phyloP scores from a whole-genome alignment of 2,797 vertebrate genomes.

The Clamator glandarius region DNA sequence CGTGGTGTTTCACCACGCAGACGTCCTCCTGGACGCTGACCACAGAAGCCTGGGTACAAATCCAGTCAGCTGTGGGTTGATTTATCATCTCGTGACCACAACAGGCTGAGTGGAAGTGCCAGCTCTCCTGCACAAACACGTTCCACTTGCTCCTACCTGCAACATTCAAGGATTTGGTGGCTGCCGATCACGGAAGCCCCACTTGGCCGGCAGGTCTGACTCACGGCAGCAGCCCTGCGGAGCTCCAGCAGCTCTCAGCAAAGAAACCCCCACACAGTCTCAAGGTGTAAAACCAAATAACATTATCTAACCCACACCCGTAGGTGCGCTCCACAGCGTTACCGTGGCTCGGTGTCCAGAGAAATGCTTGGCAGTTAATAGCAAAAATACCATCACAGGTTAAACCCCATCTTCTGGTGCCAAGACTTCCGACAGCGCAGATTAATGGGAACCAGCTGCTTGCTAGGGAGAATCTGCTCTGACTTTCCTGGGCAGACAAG shows the following conservation, averaged over 20 bases:
- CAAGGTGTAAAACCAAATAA: background rate
- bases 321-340: fast-evolving
- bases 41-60: background rate
- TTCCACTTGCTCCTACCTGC: background rate
- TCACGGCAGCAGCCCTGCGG: background rate
- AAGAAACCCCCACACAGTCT: background rate
- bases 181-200: background rate
- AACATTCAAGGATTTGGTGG: fast-evolving
- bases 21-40: background rate
- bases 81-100: background rate
- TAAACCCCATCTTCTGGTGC: background rate
- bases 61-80: background rate
- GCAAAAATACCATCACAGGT: background rate
- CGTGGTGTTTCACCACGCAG: fast-evolving
- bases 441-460: background rate
- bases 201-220: background rate
- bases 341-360: background rate
- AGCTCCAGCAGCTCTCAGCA: background rate
- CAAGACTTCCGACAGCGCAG: background rate
- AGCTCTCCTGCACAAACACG: background rate
- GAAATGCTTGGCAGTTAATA: background rate
- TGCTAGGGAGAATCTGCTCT: background rate
- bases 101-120: background rate
- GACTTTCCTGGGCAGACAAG: background rate
- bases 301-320: background rate